A percentile compares a stretch with the other conserved stretches of the same genome.
Evolutionary conservation across 2,888 invertebrate species (phyloP).

Genomic region (Ceriagrion tenellum): DNA sequence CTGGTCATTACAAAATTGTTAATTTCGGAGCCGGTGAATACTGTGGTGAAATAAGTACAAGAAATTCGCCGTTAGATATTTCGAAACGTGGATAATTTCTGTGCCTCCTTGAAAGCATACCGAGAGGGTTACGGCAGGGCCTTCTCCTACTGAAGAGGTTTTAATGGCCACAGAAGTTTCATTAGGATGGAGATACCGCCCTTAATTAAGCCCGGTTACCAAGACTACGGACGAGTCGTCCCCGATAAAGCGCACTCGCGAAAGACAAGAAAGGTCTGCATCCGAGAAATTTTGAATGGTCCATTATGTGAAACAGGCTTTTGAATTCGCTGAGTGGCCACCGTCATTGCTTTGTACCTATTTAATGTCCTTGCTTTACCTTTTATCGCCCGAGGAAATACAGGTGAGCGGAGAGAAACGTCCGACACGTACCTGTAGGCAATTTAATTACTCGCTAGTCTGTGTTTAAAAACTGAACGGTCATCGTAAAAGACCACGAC

Average conservation of each 20-base stretch:
- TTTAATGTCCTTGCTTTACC: not conserved
- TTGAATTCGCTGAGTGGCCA: not conserved
- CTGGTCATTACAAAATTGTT: too few species aligned
- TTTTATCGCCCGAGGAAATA: not conserved
- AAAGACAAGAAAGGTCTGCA: not conserved
- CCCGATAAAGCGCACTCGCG: not conserved
- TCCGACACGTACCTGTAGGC: not conserved
- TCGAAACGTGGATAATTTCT: too few species aligned
- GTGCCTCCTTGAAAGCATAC: not conserved
- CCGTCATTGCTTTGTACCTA: not conserved
- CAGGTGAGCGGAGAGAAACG: not conserved
- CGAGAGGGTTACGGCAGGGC: not conserved
- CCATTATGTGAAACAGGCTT: not conserved
- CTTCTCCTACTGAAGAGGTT: not conserved
- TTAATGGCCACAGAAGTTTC: not conserved
- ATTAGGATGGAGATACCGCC: not conserved
- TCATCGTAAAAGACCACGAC: too few species aligned
- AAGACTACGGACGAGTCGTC: not conserved
- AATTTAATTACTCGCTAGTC: not conserved
- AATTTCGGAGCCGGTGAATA: too few species aligned
- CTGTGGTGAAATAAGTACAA: too few species aligned
- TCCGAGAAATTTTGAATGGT: not conserved
- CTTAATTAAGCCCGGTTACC: not conserved
- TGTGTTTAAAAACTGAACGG: not conserved
- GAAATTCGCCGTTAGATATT: too few species aligned